A percentile compares a stretch with the other conserved stretches of the same genome.
These are phyloP conservation scores for Sycophaga agraensis DNA, from an alignment of 1,140 invertebrate species.

Conservation along the genomic window DNA sequence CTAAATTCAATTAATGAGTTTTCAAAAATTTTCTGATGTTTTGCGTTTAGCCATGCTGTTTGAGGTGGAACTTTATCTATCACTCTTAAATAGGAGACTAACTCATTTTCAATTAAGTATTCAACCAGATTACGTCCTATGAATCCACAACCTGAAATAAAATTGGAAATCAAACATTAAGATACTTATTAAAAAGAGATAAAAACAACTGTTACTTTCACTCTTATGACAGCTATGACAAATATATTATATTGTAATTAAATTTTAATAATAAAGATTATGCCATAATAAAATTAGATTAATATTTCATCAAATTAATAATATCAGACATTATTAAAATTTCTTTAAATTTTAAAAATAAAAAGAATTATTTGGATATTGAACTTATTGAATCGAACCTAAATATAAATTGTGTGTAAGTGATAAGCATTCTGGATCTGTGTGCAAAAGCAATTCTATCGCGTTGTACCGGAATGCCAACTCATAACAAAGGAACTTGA, in stretches of 20 bases:
- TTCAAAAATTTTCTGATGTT: conserved; percentile 72
- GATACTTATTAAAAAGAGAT: too few relatives aligned
- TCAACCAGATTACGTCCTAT: conserved; percentile 85
- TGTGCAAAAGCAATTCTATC: not conserved
- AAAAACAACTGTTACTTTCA: too few relatives aligned
- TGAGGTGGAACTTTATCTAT: conserved; percentile 92
- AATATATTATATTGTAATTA: too few relatives aligned
- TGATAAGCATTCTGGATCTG: conserved; percentile 2
- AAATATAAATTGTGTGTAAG: not conserved
- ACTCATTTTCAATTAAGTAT: conserved; percentile 76
- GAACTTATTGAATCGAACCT: not conserved
- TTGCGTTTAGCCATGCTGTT: conserved; percentile 82
- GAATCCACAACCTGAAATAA: conserved; percentile 80
- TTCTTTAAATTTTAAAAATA: too few relatives aligned
- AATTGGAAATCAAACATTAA: not conserved
- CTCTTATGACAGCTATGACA: too few relatives aligned
- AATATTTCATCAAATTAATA: too few relatives aligned
- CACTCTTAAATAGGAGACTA: conserved; percentile 74
- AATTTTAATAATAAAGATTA: too few relatives aligned
- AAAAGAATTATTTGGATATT: too few relatives aligned
- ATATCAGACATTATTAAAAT: too few relatives aligned
- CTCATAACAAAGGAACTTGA: too few relatives aligned
- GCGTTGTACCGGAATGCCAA: not conserved
- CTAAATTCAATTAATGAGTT: conserved; percentile 80
- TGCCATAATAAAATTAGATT: too few relatives aligned